A percentile compares a stretch with the other conserved stretches of the same genome.
Evolutionary conservation across 2,113 vertebrate genomes (phyloP).

Genomic region (Acrocephalus arundinaceus): DNA sequence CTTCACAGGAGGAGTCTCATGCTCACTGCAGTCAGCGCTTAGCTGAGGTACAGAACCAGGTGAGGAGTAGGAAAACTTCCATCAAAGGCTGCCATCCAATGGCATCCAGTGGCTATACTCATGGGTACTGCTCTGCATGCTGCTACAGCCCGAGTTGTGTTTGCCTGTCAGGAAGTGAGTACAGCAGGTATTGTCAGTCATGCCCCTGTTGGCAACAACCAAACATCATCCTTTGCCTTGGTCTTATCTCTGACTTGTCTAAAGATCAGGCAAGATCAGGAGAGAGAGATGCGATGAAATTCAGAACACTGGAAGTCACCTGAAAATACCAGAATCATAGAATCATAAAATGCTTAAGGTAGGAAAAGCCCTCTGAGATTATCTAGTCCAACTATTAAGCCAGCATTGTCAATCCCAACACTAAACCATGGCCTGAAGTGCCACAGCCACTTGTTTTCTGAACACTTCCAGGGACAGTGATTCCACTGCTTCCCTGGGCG

Average conservation of each 20-base stretch:
- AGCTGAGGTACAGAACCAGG: slow-evolving; percentile 17
- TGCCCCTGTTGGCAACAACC: neutral
- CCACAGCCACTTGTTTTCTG: neutral
- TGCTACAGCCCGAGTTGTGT: rapidly evolving
- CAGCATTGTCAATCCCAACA: neutral
- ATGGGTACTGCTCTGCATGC: neutral
- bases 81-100: neutral
- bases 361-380: neutral
- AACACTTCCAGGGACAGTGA: neutral
- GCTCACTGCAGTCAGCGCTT: neutral
- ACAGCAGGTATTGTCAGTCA: neutral
- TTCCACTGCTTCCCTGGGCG: neutral
- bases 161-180: neutral
- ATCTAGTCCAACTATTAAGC: neutral
- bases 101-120: neutral
- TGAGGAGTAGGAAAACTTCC: neutral
- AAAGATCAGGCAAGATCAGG: neutral
- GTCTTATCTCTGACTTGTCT: neutral
- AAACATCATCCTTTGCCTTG: neutral
- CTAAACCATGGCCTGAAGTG: neutral
- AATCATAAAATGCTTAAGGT: neutral
- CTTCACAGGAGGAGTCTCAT: neutral
- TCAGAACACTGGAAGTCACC: neutral
- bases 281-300: neutral
- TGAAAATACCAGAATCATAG: neutral